Evolutionary conservation across 2,113 vertebrate genomes (phyloP), one percentile per base, ranked within the genome.

Genomic region (Hassar affinis): DNA sequence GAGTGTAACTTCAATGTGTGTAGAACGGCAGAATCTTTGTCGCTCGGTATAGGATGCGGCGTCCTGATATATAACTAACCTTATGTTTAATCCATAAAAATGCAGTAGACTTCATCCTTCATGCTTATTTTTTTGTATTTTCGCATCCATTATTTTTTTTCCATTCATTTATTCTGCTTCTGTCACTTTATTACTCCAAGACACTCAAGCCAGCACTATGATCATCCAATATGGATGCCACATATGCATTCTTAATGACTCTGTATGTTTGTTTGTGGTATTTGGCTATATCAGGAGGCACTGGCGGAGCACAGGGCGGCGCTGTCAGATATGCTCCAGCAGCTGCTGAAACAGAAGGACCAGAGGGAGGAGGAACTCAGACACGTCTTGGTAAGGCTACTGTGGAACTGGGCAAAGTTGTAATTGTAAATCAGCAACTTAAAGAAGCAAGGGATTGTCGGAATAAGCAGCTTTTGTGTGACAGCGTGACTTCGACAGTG

Each of bases 271-370:
- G 3, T 84, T 56, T 82, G 52, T 84, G 47, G 84, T 74, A 27
- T 35, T 49, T 66, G 59, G 47, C 45, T 56, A 33, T 84, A 71
- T 30, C 77, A 99, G 98, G 97, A 95, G 86, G 89, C 88, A 64
- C 91, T 99, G 81, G 88, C 86, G 0, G 95, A 96, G 64, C 97
- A 99, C 87, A 95, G 97, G 35, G 92, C 89, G 0, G 93, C 92
- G 0, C 95, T 99, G 0, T 89, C 93, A 52, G 92, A 91, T 82
- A 89, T 99, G 87, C 92, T 99, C 86, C 97, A 97, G 92, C 95
- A 97, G 91, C 94, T 99, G 77, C 94, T 99, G 87, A 99, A 99
- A 85, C 97, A 99, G 86, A 98, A 95, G 88, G 91, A 92, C 61
- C 95, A 97, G 83, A 92, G 98, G 25, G 98, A 99, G 88, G 91